phyloP scores from a whole-genome alignment of 2,113 vertebrate genomes.

The Paramormyrops kingsleyae region DNA sequence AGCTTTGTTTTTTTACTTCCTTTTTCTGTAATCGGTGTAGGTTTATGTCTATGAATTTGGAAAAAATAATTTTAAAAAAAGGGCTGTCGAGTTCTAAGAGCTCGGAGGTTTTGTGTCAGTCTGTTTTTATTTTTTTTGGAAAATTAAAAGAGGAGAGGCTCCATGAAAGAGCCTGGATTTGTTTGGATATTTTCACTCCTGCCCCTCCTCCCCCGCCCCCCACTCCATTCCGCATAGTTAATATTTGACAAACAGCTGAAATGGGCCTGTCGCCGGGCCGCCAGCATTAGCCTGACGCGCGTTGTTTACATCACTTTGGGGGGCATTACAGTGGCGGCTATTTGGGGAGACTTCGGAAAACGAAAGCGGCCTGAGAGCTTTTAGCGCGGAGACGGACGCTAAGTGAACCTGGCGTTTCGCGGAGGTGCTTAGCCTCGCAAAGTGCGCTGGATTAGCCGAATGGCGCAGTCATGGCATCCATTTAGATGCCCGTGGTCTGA shows the following conservation, averaged over 20 bases:
- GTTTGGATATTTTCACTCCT: background rate
- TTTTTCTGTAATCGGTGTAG: background rate
- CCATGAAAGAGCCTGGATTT: background rate
- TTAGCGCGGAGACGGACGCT: slow-evolving; percentile 8
- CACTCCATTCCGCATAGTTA: background rate
- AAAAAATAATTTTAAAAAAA: background rate
- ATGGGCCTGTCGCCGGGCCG: background rate
- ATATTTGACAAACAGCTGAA: slow-evolving; percentile 15
- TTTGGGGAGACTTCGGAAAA: slow-evolving; percentile 7
- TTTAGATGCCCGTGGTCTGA: slow-evolving; percentile 6
- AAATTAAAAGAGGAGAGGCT: background rate
- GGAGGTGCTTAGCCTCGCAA: background rate
- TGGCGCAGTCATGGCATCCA: slow-evolving; percentile 6
- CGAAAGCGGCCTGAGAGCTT: slow-evolving; percentile 18
- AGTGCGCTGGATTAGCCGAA: slow-evolving; percentile 15
- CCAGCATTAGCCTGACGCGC: slow-evolving; percentile 2
- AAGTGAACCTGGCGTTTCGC: slow-evolving; percentile 14
- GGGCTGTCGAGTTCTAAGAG: background rate
- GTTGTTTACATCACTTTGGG: slow-evolving; percentile 22
- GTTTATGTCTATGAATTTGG: background rate
- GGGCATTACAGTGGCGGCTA: slow-evolving; percentile 18
- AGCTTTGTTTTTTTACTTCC: background rate
- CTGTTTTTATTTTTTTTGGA: background rate
- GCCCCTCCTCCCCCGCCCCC: background rate
- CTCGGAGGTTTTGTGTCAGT: background rate